These are phyloP conservation scores for Limnephilus lunatus DNA, from an alignment of 2,888 invertebrate genomes.

Conservation along the genomic window DNA sequence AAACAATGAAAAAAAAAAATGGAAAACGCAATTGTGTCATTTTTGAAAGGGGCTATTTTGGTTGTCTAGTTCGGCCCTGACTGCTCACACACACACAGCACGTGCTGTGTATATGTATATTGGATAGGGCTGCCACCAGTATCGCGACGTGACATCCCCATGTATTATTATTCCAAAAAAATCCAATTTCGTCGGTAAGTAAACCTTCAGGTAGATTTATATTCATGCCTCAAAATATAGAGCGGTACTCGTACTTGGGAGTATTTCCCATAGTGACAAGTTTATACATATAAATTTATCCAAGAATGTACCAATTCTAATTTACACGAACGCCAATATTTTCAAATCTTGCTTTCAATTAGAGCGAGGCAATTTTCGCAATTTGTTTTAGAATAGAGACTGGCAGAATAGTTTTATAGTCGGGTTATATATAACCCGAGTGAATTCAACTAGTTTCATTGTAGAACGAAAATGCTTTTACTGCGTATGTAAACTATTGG, in stretches of 20 bases:
- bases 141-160: background rate
- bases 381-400: background rate
- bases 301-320: background rate
- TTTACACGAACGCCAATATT: background rate
- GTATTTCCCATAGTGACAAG: background rate
- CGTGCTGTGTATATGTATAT: background rate
- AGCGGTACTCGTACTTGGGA: background rate
- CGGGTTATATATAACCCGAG: too few relatives aligned
- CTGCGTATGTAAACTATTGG: too few relatives aligned
- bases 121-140: background rate
- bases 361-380: background rate
- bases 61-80: background rate
- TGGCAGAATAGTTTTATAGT: background rate
- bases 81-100: background rate
- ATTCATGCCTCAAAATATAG: background rate
- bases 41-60: background rate
- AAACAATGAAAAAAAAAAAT: too few relatives aligned
- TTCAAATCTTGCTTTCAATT: background rate
- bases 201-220: background rate
- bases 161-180: background rate
- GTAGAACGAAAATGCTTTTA: too few relatives aligned
- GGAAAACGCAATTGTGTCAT: too few relatives aligned
- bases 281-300: background rate
- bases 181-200: background rate
- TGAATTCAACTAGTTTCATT: too few relatives aligned